A percentile compares a stretch with the other conserved stretches of the same genome.
These are phyloP conservation scores for Sarcophaga carnaria DNA, from an alignment of 2,888 invertebrate species.

Conservation along the genomic window DNA sequence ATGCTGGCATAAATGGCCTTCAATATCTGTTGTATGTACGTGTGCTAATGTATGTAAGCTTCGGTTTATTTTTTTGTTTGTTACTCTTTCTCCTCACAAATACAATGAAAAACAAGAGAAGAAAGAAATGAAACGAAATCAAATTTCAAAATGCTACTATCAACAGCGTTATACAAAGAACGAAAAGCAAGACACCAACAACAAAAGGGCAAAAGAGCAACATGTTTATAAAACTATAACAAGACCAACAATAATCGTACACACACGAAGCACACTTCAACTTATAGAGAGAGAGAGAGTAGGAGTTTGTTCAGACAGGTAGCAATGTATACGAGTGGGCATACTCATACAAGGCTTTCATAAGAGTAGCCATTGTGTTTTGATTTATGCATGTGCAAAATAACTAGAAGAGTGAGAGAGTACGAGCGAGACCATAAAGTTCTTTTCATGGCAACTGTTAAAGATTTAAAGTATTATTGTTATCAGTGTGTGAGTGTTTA, in stretches of 20 bases:
- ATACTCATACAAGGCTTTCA: no score
- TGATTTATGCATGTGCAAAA: no score
- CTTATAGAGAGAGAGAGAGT: background rate
- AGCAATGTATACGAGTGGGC: background rate
- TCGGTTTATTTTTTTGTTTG: background rate
- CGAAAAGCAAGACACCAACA: background rate
- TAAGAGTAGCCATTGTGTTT: no score
- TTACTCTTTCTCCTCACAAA: background rate
- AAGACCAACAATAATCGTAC: background rate
- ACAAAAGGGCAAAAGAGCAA: background rate
- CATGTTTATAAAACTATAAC: background rate
- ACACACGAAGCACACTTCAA: background rate
- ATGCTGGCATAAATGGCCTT: constrained; percentile 28
- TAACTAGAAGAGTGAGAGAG: no score
- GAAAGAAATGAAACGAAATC: background rate
- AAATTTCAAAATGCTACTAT: background rate
- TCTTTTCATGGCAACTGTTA: no score
- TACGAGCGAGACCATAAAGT: no score
- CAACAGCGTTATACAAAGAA: background rate
- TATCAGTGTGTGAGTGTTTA: no score
- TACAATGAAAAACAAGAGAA: background rate
- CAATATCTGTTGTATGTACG: background rate
- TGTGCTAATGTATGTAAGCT: background rate
- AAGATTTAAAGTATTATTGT: no score
- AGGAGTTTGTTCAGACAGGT: background rate